phyloP scores from a whole-genome alignment of 2,113 vertebrate genomes.

The Taxidea taxus region DNA sequence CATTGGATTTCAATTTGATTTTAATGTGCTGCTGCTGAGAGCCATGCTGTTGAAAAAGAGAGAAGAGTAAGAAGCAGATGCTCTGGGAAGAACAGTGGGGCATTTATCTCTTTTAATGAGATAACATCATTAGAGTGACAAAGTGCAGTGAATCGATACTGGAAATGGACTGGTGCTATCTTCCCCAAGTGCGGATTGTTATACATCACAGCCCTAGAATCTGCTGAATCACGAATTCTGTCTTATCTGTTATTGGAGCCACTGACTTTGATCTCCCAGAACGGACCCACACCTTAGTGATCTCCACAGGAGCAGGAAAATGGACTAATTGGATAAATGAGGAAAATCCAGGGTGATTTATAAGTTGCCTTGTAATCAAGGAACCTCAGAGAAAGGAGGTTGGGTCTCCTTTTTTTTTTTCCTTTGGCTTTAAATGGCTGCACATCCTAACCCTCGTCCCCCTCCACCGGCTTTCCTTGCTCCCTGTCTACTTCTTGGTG shows the following conservation, averaged over 20 bases:
- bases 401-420: not conserved
- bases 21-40: slow-evolving; percentile 70
- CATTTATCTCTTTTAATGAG: slow-evolving; percentile 88
- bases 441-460: not conserved
- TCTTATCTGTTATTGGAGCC: slow-evolving; percentile 60
- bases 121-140: slow-evolving; percentile 85
- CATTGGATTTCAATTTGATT: slow-evolving; percentile 78
- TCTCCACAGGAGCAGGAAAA: slow-evolving; percentile 2
- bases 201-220: slow-evolving; percentile 61
- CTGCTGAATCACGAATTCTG: slow-evolving; percentile 81
- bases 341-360: slow-evolving; percentile 46
- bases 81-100: slow-evolving; percentile 80
- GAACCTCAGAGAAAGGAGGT: slow-evolving; percentile 55
- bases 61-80: slow-evolving; percentile 80
- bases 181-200: slow-evolving; percentile 67
- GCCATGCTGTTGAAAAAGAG: slow-evolving; percentile 63
- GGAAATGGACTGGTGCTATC: slow-evolving; percentile 80
- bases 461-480: not conserved
- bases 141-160: slow-evolving; percentile 83
- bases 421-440: slow-evolving; percentile 35
- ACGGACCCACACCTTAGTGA: slow-evolving; percentile 43
- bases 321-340: slow-evolving; percentile 1
- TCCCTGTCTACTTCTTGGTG: slow-evolving; percentile 68
- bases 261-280: slow-evolving; percentile 49
- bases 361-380: not conserved